A percentile compares a stretch with the other conserved stretches of the same genome.
These are phyloP conservation scores for Pseudeuparius sepicola DNA, from an alignment of 2,888 invertebrate genomes.

Conservation along the genomic window DNA sequence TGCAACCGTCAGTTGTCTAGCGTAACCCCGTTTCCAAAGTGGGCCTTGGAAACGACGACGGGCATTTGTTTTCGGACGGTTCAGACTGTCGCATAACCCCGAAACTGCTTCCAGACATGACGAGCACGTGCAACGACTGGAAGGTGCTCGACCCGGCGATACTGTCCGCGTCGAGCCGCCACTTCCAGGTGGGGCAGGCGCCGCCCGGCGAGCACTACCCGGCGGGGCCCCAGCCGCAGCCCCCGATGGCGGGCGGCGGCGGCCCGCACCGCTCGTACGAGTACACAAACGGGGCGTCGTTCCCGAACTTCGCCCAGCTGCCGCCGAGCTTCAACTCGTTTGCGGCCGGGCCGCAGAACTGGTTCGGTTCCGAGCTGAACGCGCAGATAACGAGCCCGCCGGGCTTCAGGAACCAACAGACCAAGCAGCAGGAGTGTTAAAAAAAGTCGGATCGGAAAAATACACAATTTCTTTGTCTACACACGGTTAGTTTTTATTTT, in stretches of 20 bases:
- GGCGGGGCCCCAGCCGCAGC: slow-evolving; percentile 29
- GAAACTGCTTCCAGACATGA: slow-evolving; percentile 44
- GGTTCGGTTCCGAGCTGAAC: slow-evolving; percentile 36
- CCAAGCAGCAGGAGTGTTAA: slow-evolving; percentile 37
- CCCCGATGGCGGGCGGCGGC: slow-evolving; percentile 25
- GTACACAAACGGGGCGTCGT: slow-evolving; percentile 29
- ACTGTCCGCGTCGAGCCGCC: slow-evolving; percentile 57
- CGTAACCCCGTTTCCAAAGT: too few species aligned
- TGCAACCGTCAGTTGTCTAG: too few species aligned
- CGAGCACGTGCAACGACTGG: slow-evolving; percentile 66
- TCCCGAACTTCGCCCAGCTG: slow-evolving; percentile 16
- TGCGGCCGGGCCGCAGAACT: slow-evolving; percentile 30
- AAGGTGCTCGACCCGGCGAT: slow-evolving; percentile 91
- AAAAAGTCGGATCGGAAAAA: too few species aligned
- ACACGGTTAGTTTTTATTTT: slow-evolving; percentile 2
- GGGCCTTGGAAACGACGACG: too few species aligned
- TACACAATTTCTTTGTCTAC: slow-evolving; percentile 5
- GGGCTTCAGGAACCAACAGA: slow-evolving; percentile 37
- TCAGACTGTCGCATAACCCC: too few species aligned
- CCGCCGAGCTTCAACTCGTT: slow-evolving; percentile 24
- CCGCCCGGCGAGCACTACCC: slow-evolving; percentile 35
- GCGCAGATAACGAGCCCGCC: slow-evolving; percentile 39
- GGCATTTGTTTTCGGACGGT: too few species aligned
- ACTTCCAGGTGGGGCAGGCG: slow-evolving; percentile 39
- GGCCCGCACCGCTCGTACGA: slow-evolving; percentile 25